Conservation (phyloP, 2,113 vertebrate genomes). For the Petromus typicus region DNA sequence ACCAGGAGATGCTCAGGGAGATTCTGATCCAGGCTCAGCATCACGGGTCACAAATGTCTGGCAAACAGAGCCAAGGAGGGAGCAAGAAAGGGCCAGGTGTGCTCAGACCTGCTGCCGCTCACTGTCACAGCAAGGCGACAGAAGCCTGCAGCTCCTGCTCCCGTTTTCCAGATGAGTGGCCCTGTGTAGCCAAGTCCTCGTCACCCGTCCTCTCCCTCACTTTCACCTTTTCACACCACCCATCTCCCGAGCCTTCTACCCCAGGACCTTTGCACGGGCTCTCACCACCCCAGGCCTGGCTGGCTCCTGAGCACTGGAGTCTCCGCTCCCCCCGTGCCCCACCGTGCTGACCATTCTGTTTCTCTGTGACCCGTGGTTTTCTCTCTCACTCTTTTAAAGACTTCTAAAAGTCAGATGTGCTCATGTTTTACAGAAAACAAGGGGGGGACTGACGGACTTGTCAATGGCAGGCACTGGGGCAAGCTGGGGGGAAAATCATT, state of each 20-base stretch:
- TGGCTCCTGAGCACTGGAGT: neutral
- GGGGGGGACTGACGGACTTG: neutral
- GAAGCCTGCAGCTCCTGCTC: neutral
- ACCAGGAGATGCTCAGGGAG: neutral
- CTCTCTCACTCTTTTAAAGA: slow-evolving; percentile 59
- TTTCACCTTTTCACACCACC: neutral
- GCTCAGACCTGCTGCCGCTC: neutral
- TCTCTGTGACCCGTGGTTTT: neutral
- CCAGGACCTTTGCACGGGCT: neutral
- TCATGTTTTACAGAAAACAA: slow-evolving; percentile 69
- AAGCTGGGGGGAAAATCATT: slow-evolving; percentile 1
- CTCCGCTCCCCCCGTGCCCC: neutral
- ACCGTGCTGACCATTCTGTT: neutral
- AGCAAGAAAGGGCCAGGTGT: too few species aligned
- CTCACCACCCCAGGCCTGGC: too few species aligned
- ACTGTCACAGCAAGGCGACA: neutral
- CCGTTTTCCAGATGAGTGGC: neutral
- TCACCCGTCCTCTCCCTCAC: neutral
- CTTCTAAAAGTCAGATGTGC: slow-evolving; percentile 65
- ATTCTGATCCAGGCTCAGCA: neutral
- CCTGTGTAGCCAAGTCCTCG: neutral
- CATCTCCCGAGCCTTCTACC: neutral
- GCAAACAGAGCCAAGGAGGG: neutral
- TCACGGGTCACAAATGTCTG: neutral
- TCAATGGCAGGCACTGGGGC: slow-evolving; percentile 68